phyloP scores from a whole-genome alignment of 2,113 vertebrate species.

The Hyperopisus bebe region DNA sequence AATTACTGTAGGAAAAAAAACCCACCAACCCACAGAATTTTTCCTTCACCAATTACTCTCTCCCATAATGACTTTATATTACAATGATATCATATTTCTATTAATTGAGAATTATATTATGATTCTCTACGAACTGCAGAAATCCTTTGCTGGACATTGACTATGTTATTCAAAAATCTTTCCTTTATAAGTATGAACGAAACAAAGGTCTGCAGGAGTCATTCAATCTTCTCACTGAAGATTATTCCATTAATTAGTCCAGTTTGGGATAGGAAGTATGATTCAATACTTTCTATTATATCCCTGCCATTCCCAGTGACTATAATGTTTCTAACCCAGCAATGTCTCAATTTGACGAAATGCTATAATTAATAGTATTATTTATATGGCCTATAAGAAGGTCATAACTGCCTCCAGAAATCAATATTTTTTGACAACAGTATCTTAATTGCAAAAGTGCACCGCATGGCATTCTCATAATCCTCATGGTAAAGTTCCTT shows the following conservation, averaged over 20 bases:
- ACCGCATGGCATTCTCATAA: slow-evolving; percentile 57
- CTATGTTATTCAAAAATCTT: background rate
- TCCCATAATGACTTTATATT: background rate
- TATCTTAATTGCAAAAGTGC: slow-evolving; percentile 68
- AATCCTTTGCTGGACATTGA: background rate
- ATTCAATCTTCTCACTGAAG: slow-evolving; percentile 14
- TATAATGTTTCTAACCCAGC: slow-evolving; percentile 57
- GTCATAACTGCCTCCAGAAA: slow-evolving; percentile 61
- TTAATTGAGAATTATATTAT: background rate
- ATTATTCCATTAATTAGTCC: slow-evolving; percentile 46
- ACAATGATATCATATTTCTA: background rate
- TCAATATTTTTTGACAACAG: slow-evolving; percentile 68
- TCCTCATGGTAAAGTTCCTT: slow-evolving; percentile 57
- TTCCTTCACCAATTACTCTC: background rate
- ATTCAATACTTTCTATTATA: slow-evolving; percentile 46
- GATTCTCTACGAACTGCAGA: background rate
- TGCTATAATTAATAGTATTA: slow-evolving; percentile 66
- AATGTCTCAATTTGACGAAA: slow-evolving; percentile 52
- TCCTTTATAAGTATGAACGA: background rate
- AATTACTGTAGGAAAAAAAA: background rate
- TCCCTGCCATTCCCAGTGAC: slow-evolving; percentile 49
- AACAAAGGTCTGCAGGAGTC: background rate
- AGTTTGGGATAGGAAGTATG: slow-evolving; percentile 37
- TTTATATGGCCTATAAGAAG: slow-evolving; percentile 68
- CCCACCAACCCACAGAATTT: background rate